Conservation (phyloP, 1,140 invertebrate genomes). For the Lordiphosa stackelbergi region DNA sequence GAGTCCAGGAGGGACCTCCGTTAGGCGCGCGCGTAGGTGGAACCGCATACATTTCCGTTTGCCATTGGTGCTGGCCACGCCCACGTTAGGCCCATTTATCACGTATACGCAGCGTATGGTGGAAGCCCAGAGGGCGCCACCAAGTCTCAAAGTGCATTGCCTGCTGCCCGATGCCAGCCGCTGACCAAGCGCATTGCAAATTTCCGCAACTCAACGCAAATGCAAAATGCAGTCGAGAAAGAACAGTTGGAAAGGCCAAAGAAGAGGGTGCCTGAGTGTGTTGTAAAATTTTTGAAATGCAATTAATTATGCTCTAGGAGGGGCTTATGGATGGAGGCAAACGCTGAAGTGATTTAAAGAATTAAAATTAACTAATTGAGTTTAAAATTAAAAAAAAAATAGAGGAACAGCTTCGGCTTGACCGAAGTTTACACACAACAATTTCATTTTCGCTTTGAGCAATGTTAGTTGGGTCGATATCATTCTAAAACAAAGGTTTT, state of each 20-base stretch:
- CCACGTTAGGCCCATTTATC: slow-evolving; percentile 45
- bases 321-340: too few relatives aligned
- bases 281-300: too few relatives aligned
- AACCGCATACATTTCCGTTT: slow-evolving; percentile 47
- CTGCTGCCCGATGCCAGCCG: not conserved
- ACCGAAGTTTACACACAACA: too few relatives aligned
- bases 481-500: too few relatives aligned
- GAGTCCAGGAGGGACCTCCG: not conserved
- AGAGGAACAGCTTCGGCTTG: accelerated
- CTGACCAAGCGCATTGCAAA: slow-evolving; percentile 40
- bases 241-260: too few relatives aligned
- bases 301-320: too few relatives aligned
- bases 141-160: slow-evolving; percentile 1
- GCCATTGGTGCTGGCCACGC: slow-evolving; percentile 16
- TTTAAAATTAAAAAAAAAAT: too few relatives aligned
- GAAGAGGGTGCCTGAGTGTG: too few relatives aligned
- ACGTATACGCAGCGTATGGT: slow-evolving; percentile 35
- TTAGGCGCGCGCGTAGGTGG: slow-evolving; percentile 10
- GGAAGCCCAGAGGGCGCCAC: slow-evolving; percentile 15
- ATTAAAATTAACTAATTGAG: too few relatives aligned
- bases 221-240: slow-evolving; percentile 17
- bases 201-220: slow-evolving; percentile 39
- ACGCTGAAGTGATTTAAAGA: too few relatives aligned
- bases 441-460: too few relatives aligned
- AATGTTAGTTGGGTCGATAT: too few relatives aligned